phyloP scores from a whole-genome alignment of 2,888 invertebrate species.

The Cerastis leucographa region DNA sequence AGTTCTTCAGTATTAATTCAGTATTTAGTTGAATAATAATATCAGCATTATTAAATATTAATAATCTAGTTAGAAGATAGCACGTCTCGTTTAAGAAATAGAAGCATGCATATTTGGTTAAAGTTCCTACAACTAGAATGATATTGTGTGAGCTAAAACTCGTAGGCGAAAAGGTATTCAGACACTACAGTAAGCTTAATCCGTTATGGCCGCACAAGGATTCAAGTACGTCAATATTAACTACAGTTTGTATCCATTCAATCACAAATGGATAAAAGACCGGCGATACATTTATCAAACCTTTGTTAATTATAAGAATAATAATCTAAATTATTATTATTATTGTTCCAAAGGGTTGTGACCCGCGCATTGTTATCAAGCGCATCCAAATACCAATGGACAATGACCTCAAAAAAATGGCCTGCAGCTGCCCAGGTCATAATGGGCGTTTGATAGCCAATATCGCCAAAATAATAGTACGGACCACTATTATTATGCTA shows the following conservation, averaged over 20 bases:
- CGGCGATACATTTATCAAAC: slow-evolving; percentile 25
- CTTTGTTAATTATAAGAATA: slow-evolving; percentile 53
- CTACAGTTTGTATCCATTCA: slow-evolving; percentile 31
- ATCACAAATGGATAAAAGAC: slow-evolving; percentile 36
- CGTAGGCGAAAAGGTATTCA: slow-evolving; percentile 52
- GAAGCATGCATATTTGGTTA: slow-evolving; percentile 9
- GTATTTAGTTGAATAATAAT: background rate
- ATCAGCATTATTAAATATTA: background rate
- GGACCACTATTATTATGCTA: slow-evolving; percentile 88
- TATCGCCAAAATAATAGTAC: slow-evolving; percentile 86
- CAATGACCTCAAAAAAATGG: slow-evolving; percentile 81
- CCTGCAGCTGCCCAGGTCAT: slow-evolving; percentile 85
- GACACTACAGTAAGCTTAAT: slow-evolving; percentile 21
- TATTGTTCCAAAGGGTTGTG: slow-evolving; percentile 74
- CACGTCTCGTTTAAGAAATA: slow-evolving; percentile 7
- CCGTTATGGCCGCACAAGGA: slow-evolving; percentile 32
- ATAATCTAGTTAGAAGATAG: background rate
- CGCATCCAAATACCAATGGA: slow-evolving; percentile 84
- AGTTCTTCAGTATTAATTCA: background rate
- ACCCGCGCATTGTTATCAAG: slow-evolving; percentile 76
- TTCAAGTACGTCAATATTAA: slow-evolving; percentile 17
- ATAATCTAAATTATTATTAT: slow-evolving; percentile 53
- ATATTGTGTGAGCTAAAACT: slow-evolving; percentile 29
- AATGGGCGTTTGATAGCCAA: slow-evolving; percentile 84
- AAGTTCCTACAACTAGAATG: slow-evolving; percentile 21